phyloP scores from a whole-genome alignment of 2,797 vertebrate genomes.

The Phrynocephalus vlangalii region DNA sequence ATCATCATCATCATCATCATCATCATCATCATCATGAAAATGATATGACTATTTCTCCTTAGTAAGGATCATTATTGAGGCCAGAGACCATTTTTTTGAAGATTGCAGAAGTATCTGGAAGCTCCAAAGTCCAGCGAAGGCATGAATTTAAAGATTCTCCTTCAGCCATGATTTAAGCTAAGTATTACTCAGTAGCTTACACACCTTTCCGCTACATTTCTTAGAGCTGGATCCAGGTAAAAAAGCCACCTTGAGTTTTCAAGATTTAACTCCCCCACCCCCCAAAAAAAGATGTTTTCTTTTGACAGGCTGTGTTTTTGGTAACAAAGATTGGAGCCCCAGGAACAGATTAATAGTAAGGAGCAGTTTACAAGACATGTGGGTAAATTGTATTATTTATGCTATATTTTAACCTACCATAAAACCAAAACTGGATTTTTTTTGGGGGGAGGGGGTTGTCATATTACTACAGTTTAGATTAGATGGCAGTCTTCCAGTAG shows the following conservation, averaged over 20 bases:
- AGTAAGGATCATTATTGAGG: not conserved
- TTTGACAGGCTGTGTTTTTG: not conserved
- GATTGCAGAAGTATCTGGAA: not conserved
- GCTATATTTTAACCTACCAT: not conserved
- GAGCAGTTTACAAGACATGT: not conserved
- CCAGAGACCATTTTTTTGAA: not conserved
- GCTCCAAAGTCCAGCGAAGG: not conserved
- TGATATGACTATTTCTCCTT: too few relatives aligned
- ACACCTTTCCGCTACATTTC: not conserved
- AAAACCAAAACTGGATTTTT: not conserved
- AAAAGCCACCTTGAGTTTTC: too few relatives aligned
- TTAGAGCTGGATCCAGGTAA: not conserved
- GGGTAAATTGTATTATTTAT: not conserved
- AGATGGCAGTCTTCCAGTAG: too few relatives aligned
- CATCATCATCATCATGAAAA: too few relatives aligned
- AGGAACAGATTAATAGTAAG: not conserved
- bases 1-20: too few relatives aligned
- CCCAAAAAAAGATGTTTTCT: not conserved
- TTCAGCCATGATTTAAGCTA: not conserved
- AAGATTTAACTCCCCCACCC: too few relatives aligned
- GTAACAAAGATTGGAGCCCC: not conserved
- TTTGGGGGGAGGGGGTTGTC: too few relatives aligned
- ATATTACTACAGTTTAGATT: too few relatives aligned
- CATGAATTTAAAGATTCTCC: not conserved
- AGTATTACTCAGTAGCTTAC: not conserved